These are phyloP conservation scores for Tokudaia tokunoshimensis DNA, from an alignment of 2,797 vertebrate genomes.

Conservation along the genomic window DNA sequence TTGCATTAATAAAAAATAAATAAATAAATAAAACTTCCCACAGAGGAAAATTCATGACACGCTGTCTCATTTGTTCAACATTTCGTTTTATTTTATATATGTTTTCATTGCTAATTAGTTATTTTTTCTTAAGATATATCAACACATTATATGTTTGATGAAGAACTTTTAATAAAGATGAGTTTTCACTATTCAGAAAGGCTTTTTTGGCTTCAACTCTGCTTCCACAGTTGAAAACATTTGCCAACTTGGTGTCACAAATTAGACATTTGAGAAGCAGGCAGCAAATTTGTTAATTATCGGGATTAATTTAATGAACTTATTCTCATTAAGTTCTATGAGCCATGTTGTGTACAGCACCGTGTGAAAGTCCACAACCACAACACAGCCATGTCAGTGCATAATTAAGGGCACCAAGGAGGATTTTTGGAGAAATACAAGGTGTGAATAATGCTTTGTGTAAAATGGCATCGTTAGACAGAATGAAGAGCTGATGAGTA, in stretches of 20 bases:
- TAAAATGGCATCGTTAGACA: slow-evolving; percentile 61
- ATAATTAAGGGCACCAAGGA: slow-evolving; percentile 80
- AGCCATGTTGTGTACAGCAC: slow-evolving; percentile 83
- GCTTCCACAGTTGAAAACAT: slow-evolving; percentile 88
- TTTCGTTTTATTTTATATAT: slow-evolving; percentile 34
- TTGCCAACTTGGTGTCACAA: slow-evolving; percentile 89
- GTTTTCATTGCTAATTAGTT: background rate
- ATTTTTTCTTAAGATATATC: slow-evolving; percentile 86
- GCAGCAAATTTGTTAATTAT: slow-evolving; percentile 88
- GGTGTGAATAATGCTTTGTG: slow-evolving; percentile 14
- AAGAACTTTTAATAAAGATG: slow-evolving; percentile 92
- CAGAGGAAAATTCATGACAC: background rate
- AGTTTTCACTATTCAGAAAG: slow-evolving; percentile 90
- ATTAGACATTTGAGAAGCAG: slow-evolving; percentile 87
- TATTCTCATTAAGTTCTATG: slow-evolving; percentile 88
- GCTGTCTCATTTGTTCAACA: slow-evolving; percentile 4
- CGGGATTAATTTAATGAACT: slow-evolving; percentile 89
- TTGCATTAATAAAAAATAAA: background rate
- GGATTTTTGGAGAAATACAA: slow-evolving; percentile 50
- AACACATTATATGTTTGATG: slow-evolving; percentile 86
- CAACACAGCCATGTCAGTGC: slow-evolving; percentile 73
- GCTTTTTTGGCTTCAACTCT: slow-evolving; percentile 90
- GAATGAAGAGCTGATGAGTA: slow-evolving; percentile 71
- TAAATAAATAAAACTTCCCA: background rate
- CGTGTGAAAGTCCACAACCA: slow-evolving; percentile 83